Evolutionary conservation across 2,113 vertebrate genomes (phyloP), one percentile per base, ranked within the genome.

Genomic region (Paradoxurus hermaphroditus): DNA sequence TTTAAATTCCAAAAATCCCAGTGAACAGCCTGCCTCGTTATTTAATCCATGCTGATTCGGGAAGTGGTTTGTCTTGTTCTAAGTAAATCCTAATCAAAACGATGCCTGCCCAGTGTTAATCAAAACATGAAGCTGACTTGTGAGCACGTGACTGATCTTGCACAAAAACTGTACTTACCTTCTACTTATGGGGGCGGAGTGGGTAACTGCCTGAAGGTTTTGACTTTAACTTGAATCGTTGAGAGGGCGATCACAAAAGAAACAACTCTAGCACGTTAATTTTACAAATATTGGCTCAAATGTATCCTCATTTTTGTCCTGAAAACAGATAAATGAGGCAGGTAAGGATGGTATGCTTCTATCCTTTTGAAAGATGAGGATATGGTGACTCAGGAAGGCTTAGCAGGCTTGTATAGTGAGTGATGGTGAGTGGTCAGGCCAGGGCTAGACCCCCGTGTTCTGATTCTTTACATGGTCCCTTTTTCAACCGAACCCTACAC

Each of bases 1-100:
- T 95, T 97, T 93, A 87, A 97, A 97, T 98, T 92, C 89, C 88
- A 1, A 3, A 97, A 98, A 98, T 98, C 87, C 34, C 34, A 72
- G 34, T 53, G 36, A 10, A 18, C 53, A 65, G 19, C 92, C 94
- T 86, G 21, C 23, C 92, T 92, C 97, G 34, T 97, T 67, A 41
- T 87, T 98, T 97, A 97, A 97, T 82, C 59, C 53, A 31, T 96
- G 23, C 89, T 90, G 75, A 96, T 96, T 96, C 75, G 95, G 96
- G 95, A 91, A 85, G 92, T 97, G 90, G 59, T 36, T 96, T 86
- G 75, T 87, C 36, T 86, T 90, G 14, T 25, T 96, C n/a, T 95
- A 39, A 56, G 44, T 96, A 94, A 31, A 49, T 67, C 13, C 8
- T 83, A 95, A 82, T 65, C 91, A 92, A 86, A 95, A 95, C 83